Evolutionary conservation across 2,797 vertebrate genomes (phyloP).

Genomic region (Danio kyathit): DNA sequence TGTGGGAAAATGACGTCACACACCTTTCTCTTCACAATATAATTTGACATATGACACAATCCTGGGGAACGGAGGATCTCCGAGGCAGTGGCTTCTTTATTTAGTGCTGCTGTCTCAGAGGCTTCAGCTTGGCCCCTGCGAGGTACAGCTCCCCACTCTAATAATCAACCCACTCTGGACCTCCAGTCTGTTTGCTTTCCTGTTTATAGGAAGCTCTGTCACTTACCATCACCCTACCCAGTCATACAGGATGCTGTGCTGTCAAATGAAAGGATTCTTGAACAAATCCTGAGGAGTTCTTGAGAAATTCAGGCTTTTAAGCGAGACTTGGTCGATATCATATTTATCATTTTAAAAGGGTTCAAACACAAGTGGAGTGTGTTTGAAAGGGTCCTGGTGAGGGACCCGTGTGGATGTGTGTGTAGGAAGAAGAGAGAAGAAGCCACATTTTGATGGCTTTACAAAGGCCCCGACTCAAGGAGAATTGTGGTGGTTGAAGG

Average conservation of each 20-base stretch:
- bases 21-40: conserved; percentile 23
- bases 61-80: neutral
- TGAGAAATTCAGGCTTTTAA: neutral
- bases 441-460: conserved; percentile 27
- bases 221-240: neutral
- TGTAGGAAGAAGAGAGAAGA: neutral
- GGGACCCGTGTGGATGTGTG: neutral
- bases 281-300: neutral
- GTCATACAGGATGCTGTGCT: neutral
- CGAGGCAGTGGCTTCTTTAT: conserved; percentile 34
- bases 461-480: neutral
- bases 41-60: conserved; percentile 40
- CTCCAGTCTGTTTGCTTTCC: neutral
- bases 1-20: conserved; percentile 24
- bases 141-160: conserved; percentile 23
- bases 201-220: conserved; percentile 14
- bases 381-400: neutral
- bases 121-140: neutral
- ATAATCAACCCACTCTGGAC: conserved; percentile 23
- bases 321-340: neutral
- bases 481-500: neutral
- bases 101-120: conserved; percentile 31
- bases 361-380: conserved; percentile 10
- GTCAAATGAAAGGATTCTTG: conserved; percentile 13
- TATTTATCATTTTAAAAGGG: conserved; percentile 19